Evolutionary conservation across 2,797 vertebrate species (phyloP).

Genomic region (Fundulus diaphanus): DNA sequence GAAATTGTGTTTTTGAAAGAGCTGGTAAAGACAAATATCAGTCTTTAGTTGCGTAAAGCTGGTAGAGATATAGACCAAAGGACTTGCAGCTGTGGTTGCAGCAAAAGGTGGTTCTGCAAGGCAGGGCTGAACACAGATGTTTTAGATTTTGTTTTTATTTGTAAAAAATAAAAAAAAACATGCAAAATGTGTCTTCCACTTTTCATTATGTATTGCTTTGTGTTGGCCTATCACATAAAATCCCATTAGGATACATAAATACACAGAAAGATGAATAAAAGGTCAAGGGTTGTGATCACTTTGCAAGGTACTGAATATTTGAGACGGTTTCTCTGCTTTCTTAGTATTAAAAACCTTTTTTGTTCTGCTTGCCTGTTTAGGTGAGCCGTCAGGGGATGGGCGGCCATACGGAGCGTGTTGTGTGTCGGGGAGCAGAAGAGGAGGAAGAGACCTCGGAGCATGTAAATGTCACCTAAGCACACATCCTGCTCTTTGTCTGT

Average conservation of each 20-base stretch:
- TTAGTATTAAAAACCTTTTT: not conserved
- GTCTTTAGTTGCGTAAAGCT: not conserved
- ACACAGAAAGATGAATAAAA: not conserved
- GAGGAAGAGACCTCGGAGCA: slow-evolving; percentile 54
- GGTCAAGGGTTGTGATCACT: not conserved
- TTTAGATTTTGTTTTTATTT: not conserved
- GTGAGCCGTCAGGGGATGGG: slow-evolving; percentile 52
- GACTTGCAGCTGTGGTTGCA: not conserved
- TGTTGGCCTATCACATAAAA: not conserved
- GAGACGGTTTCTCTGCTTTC: not conserved
- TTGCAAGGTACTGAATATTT: slow-evolving; percentile 1
- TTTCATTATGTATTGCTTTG: not conserved
- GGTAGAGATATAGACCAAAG: not conserved
- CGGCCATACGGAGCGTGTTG: slow-evolving; percentile 14
- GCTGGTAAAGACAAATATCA: not conserved
- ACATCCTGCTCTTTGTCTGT: slow-evolving; percentile 57
- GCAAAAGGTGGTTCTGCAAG: not conserved
- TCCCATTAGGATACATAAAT: not conserved
- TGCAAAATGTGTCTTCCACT: not conserved
- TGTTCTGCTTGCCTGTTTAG: slow-evolving; percentile 48
- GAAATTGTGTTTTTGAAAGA: not conserved
- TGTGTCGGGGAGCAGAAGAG: slow-evolving; percentile 33
- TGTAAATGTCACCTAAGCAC: slow-evolving; percentile 72
- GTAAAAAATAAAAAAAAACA: not conserved
- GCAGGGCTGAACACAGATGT: not conserved